Base-by-base conservation (phyloP, 2,113 vertebrate genomes). In the Spea multiplicata region DNA sequence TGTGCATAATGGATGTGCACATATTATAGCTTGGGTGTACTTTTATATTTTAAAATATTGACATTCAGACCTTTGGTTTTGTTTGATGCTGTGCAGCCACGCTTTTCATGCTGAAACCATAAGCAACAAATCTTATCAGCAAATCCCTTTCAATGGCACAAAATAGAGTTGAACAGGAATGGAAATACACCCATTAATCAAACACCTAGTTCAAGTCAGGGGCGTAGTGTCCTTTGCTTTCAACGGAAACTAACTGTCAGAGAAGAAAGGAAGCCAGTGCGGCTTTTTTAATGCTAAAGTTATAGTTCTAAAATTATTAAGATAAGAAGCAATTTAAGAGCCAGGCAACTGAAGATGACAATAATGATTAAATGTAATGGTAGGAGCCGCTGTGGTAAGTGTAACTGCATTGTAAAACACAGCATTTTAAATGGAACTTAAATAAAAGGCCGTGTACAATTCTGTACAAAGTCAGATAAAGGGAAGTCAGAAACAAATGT, bases 341-440 rank as follows among this genome's bases (percentile, higher is more conserved):
- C 79, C 82, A 83, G 49, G 83, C 46, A 84, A 84, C 83, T 74
- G 82, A 84, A 83, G 83, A 69, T 83, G 6, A 78, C 72, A 77
- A 76, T 0, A 78, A n/a, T 78, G 64, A 82, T 84, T 84, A 81
- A 86, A 78, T 0, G 9, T 53, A 82, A 85, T 50, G 67, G 73
- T 8, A 2, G 72, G 59, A 73, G 44, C 73, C 80, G 77, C 14
- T 77, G 52, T 6, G 46, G 50, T 8, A 9, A 14, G 73, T 50
- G 66, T 81, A 86, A n/a, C 73, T 77, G 71, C 44, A 52, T 8
- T 80, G 70, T 73, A 68, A 85, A 84, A 83, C 73, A 48, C 4
- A 61, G 46, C 12, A 76, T 79, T 82, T 47, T 52, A 81, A 84
- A 71, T 13, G 6, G 52, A 75, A 44, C 46, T 79, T 84, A 3